These are phyloP conservation scores for Pentamera pediparva DNA, from an alignment of 53 echinoderm and acorn worm species.

Conservation along the genomic window DNA sequence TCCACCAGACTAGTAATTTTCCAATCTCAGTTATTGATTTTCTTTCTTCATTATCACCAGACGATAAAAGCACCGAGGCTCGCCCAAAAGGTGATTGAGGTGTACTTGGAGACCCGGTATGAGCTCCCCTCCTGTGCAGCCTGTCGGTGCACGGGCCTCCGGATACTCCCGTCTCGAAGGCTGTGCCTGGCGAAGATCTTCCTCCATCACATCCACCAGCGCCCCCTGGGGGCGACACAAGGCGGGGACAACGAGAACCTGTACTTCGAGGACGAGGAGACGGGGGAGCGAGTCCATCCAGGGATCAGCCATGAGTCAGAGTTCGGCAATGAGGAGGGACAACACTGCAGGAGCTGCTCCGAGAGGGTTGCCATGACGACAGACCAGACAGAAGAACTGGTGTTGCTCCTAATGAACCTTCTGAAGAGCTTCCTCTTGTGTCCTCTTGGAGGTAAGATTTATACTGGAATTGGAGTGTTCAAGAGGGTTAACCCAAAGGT, in stretches of 20 bases:
- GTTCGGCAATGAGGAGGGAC: not conserved
- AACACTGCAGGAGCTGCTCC: conserved; percentile 12
- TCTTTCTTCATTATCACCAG: not conserved
- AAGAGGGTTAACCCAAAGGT: not conserved
- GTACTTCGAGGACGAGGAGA: conserved; percentile 7
- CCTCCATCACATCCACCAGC: conserved; percentile 9
- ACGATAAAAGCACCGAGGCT: not conserved
- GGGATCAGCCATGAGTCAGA: not conserved
- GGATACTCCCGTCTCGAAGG: not conserved
- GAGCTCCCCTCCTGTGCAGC: conserved; percentile 10
- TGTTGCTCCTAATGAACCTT: conserved; percentile 48
- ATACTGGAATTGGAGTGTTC: no score
- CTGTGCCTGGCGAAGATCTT: not conserved
- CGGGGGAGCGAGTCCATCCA: not conserved
- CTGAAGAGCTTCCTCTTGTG: conserved; percentile 54
- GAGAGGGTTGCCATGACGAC: not conserved
- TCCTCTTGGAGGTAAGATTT: conserved; percentile 36
- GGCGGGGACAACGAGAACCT: not conserved
- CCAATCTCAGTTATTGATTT: no score
- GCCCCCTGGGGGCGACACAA: conserved; percentile 10
- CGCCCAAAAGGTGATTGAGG: not conserved
- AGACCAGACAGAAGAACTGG: conserved; percentile 56
- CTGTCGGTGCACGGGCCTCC: not conserved
- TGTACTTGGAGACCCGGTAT: not conserved
- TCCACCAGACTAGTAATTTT: no score